phyloP scores from a whole-genome alignment of 2,113 vertebrate genomes.

The Bucco capensis region DNA sequence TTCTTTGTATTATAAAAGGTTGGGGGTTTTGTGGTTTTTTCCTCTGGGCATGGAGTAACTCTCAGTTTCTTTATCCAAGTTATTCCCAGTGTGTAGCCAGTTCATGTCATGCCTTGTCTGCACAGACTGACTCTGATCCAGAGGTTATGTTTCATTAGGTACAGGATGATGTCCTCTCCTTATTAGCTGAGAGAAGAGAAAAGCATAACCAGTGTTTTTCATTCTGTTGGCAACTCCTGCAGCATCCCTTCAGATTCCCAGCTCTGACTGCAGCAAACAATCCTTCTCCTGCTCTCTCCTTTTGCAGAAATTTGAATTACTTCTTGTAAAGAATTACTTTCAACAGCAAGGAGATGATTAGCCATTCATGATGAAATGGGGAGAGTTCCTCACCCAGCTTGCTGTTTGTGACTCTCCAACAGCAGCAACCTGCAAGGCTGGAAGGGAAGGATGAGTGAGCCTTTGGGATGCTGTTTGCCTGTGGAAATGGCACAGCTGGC shows the following conservation, averaged over 20 bases:
- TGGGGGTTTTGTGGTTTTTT: no score
- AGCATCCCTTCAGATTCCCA: background rate
- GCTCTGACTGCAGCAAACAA: background rate
- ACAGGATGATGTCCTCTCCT: background rate
- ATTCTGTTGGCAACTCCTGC: background rate
- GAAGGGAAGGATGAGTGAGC: background rate
- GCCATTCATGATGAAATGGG: background rate
- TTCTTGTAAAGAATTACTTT: background rate
- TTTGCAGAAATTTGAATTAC: background rate
- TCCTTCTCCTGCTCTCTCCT: background rate
- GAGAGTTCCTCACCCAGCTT: background rate
- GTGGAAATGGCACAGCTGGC: constrained; percentile 1
- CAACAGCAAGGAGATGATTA: no score
- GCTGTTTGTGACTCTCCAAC: background rate
- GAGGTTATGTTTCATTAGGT: background rate
- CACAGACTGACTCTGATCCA: background rate
- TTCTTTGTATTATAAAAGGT: background rate
- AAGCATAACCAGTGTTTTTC: background rate
- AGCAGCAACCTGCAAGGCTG: background rate
- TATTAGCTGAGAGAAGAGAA: background rate
- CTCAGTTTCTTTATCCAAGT: background rate
- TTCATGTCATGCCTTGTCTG: background rate
- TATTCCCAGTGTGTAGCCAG: background rate
- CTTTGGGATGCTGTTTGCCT: background rate
- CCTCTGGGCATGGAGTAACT: background rate